Base-by-base conservation (phyloP, 1,140 invertebrate genomes). In the Augochlora pura region DNA sequence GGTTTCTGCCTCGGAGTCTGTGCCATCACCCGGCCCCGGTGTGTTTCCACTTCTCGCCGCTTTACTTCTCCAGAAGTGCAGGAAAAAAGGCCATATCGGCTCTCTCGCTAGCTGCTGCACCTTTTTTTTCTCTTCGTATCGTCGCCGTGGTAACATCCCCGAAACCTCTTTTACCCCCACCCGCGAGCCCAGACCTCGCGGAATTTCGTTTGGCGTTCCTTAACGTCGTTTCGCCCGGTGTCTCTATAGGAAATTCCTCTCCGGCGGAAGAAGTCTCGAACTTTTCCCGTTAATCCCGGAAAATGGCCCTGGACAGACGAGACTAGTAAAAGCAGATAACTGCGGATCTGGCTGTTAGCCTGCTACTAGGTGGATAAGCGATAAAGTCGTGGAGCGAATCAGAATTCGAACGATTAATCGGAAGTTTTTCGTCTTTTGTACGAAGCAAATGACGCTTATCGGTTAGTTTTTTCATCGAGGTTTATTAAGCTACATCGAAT, bases 41-140 rank as follows among this genome's bases (percentile, higher is more conserved):
- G 84, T 81, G 81, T 90, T 90, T 85, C 86, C 87, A 89, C 89
- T 90, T 88, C 77, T 81, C 78, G 74, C 63, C 70, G 81, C 74
- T 85, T 76, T 89, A 75, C 85, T 88, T 81, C 73, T 81, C 83
- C 77, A 74, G 52, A 64, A 83, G 63, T 63, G 60, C 39, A 73
- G 78, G 86, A 85, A 88, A 32, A 90, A 84, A 77, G 85, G 27
- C 27, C 60, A 38, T 38, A 18, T 87, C 85, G 83, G 83, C 75
- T 80, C 57, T 42, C 52, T 42, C 52, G 39, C 49, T n/a, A 21
- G 21, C 54, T 2, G 23, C 32, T 32, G 32, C 32, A 32, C 32
- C 38, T 69, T 63, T 46, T 63, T 46, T 23, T 38, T 70, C 18
- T 60, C 23, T 18, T 62, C 6, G 54, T 57, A 18, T n/a, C 9